Evolutionary conservation across 2,113 vertebrate genomes (phyloP), one percentile per base, ranked within the genome.

Genomic region (Brachirus orientalis): DNA sequence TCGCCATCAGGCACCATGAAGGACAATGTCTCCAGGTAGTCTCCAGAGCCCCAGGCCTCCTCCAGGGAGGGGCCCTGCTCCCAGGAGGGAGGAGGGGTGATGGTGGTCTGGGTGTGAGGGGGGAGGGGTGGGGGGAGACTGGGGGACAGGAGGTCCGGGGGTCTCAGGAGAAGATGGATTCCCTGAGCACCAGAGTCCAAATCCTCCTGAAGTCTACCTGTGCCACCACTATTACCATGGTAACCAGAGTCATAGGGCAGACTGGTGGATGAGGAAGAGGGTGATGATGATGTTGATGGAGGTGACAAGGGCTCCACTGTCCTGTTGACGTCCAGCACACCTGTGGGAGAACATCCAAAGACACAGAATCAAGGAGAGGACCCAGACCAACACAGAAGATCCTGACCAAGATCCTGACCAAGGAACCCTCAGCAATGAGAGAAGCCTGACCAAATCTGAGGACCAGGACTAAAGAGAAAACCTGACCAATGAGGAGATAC

Each of bases 21-120:
- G 11, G 94, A 92, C 66, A 95, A 77, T 0, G 95, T 95, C 86
- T 97, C 95, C 4, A 91, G 44, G 45, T 95, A 93, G 72, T 96
- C 95, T 0, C 96, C 96, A 0, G 96, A 98, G 3, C 94, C 96
- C 90, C 90, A 81, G 0, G 95, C 94, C 7, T 91, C 92, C 48
- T 95, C 95, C 7, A 84, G 59, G 4, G 92, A 87, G 36, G 90
- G 86, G 0, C 84, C 48, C 64, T 52, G 92, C 71, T 79, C 90
- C 83, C 73, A 94, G 72, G 80, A 86, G 48, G 28, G 86, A 0
- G 85, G 84, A 10, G 91, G 83, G 64, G 94, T 94, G 62, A 93
- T 90, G 3, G 69, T 83, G 19, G 95, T 93, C 70, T 91, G 89
- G 28, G 80, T 68, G 47, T 88, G 82, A 0, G 90, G 91, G 62